phyloP scores from a whole-genome alignment of 2,888 invertebrate species.

The Cephus rjabovi region DNA sequence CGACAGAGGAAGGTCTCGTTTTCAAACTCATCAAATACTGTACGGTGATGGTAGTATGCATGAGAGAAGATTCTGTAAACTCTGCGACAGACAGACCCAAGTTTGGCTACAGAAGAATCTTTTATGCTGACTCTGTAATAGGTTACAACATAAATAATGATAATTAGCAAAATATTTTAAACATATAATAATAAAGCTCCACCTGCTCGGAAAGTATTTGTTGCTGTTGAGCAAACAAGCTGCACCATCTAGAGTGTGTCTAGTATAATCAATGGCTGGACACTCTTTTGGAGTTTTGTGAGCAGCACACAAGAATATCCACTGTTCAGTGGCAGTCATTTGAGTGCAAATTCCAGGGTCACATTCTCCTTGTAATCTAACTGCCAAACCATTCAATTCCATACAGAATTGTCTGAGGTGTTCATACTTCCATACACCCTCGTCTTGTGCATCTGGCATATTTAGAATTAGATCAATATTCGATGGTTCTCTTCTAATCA shows the following conservation, averaged over 20 bases:
- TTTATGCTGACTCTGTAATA: slow-evolving; percentile 94
- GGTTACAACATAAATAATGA: slow-evolving; percentile 7
- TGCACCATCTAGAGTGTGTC: slow-evolving; percentile 98
- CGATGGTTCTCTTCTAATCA: slow-evolving; percentile 91
- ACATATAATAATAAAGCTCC: slow-evolving; percentile 35
- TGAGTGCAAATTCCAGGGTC: slow-evolving; percentile 97
- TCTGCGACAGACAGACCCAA: slow-evolving; percentile 97
- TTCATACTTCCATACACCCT: slow-evolving; percentile 99
- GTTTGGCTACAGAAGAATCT: slow-evolving; percentile 97
- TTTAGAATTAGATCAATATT: slow-evolving; percentile 94
- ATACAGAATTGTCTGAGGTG: slow-evolving; percentile 99
- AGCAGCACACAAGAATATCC: slow-evolving; percentile 99
- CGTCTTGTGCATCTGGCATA: slow-evolving; percentile 97
- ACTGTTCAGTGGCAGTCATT: slow-evolving; percentile 99
- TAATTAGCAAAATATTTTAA: slow-evolving; percentile 3
- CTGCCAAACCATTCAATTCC: slow-evolving; percentile 99
- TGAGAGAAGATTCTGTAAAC: slow-evolving; percentile 99
- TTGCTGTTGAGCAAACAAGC: slow-evolving; percentile 98
- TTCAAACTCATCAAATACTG: slow-evolving; percentile 98
- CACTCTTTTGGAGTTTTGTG: slow-evolving; percentile 99
- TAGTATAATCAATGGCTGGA: slow-evolving; percentile 98
- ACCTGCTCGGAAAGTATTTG: slow-evolving; percentile 99
- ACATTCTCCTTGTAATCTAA: slow-evolving; percentile 95
- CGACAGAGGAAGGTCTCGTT: slow-evolving; percentile 95
- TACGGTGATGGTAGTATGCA: slow-evolving; percentile 97